Conservation (phyloP, 2,888 invertebrate genomes). For the Myathropa florea region DNA sequence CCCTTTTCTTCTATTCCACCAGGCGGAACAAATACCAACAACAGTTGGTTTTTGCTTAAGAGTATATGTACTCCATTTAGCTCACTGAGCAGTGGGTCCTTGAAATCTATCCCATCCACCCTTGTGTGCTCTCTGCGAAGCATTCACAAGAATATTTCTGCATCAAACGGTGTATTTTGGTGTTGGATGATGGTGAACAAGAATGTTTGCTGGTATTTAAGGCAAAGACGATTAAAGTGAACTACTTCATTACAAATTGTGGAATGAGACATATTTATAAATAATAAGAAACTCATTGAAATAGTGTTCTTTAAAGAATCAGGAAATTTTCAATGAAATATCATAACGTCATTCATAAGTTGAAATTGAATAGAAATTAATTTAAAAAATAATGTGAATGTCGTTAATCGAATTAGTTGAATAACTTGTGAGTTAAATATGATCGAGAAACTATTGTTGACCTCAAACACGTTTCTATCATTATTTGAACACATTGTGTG, state of each 20-base stretch:
- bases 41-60: constrained; percentile 50
- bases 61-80: background rate
- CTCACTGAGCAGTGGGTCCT: background rate
- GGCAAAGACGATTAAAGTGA: background rate
- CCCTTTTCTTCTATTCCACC: constrained; percentile 28
- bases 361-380: too few species aligned
- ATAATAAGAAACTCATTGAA: too few species aligned
- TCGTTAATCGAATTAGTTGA: too few species aligned
- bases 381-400: too few species aligned
- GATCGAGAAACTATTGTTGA: too few species aligned
- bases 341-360: too few species aligned
- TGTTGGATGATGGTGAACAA: constrained; percentile 3
- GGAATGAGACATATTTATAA: too few species aligned
- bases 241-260: background rate
- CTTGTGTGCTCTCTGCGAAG: background rate
- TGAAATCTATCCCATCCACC: constrained; percentile 32
- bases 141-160: background rate
- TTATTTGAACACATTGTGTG: too few species aligned
- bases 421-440: too few species aligned
- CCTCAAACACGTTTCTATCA: too few species aligned
- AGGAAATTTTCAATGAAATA: too few species aligned
- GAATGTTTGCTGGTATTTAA: constrained; percentile 13
- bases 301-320: too few species aligned
- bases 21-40: constrained; percentile 48
- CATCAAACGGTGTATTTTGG: background rate